Percentiles rank a stretch among this genome's conserved stretches.
These are phyloP conservation scores for Paralinhomoeus sp. DNA, from an alignment of 2,888 invertebrate genomes.

Conservation along the genomic window DNA sequence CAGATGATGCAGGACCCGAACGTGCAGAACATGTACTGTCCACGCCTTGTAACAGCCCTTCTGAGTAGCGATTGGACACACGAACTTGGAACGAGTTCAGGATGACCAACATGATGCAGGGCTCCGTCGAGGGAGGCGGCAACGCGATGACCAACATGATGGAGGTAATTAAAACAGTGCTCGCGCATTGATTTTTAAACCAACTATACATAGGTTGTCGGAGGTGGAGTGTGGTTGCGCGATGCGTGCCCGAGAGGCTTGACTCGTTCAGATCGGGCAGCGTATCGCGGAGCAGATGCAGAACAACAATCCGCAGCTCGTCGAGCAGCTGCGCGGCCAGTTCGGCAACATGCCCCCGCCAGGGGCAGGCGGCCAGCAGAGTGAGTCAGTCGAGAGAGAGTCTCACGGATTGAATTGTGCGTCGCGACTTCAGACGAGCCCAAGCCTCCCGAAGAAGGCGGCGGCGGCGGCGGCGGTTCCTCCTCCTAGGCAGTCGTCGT, in stretches of 20 bases:
- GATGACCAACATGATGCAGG: conserved; percentile 15
- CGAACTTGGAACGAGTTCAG: conserved; percentile 3
- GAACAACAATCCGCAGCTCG: conserved; percentile 53
- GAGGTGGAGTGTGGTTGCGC: too few relatives aligned
- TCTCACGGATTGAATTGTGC: too few relatives aligned
- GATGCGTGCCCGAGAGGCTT: too few relatives aligned
- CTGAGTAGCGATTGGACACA: not conserved
- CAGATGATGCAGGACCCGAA: conserved; percentile 61
- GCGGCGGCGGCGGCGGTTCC: too few relatives aligned
- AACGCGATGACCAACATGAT: not conserved
- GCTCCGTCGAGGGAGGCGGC: not conserved
- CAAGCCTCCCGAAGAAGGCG: too few relatives aligned
- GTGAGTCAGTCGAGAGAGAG: too few relatives aligned
- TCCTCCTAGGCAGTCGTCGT: too few relatives aligned
- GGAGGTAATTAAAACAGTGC: conserved; percentile 8
- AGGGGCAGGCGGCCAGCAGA: too few relatives aligned
- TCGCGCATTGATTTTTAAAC: conserved; percentile 32
- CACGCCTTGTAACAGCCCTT: not conserved
- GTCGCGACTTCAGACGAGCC: too few relatives aligned
- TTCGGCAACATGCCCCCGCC: conserved; percentile 22
- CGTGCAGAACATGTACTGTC: conserved; percentile 43
- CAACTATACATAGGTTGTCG: too few relatives aligned
- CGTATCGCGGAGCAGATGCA: conserved; percentile 60
- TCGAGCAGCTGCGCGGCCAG: conserved; percentile 47
- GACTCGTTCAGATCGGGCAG: conserved; percentile 40